phyloP scores from a whole-genome alignment of 2,888 invertebrate species.

The Syrphus vitripennis region DNA sequence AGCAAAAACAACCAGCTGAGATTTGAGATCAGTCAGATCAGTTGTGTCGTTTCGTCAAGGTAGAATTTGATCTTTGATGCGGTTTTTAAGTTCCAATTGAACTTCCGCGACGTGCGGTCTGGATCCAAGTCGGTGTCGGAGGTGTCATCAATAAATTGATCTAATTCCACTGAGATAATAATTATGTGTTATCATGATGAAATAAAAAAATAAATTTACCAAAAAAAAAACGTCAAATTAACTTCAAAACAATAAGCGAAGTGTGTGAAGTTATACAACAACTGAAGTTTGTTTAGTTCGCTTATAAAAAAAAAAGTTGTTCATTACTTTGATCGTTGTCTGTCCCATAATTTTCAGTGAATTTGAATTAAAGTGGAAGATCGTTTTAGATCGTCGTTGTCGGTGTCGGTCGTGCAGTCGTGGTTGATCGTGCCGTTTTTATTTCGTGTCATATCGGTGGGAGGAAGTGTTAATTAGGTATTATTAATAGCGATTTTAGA shows the following conservation, averaged over 20 bases:
- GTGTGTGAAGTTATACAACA: background rate
- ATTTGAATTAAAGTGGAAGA: conserved; percentile 27
- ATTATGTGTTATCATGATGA: background rate
- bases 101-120: conserved; percentile 16
- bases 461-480: conserved; percentile 66
- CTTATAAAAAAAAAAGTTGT: background rate
- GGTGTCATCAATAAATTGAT: conserved; percentile 11
- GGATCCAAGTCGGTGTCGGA: background rate
- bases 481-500: conserved; percentile 48
- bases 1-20: background rate
- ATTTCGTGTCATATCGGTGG: background rate
- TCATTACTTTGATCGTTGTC: background rate
- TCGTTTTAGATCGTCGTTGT: background rate
- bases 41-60: conserved; percentile 29
- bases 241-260: background rate
- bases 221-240: background rate
- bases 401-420: background rate
- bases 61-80: conserved; percentile 45
- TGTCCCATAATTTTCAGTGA: background rate
- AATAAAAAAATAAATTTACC: background rate
- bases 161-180: background rate
- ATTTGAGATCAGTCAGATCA: conserved; percentile 45
- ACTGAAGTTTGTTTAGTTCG: background rate
- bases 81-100: conserved; percentile 16
- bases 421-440: background rate